Percentiles rank a stretch among this genome's conserved stretches.
Conservation (phyloP, 2,797 vertebrate species). For the Syngnathus acus region DNA sequence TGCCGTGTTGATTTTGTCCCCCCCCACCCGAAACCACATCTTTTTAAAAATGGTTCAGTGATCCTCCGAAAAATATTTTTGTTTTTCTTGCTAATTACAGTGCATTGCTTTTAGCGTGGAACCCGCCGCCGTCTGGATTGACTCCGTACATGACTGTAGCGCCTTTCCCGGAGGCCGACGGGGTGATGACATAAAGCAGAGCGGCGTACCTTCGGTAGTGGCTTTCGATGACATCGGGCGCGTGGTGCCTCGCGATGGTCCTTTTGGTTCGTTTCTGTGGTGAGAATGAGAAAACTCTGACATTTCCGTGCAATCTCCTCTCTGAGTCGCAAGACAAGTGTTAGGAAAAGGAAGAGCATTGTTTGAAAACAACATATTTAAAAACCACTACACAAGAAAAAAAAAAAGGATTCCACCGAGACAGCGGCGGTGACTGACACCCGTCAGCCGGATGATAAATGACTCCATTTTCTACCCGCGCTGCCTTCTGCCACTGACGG, state of each 20-base stretch:
- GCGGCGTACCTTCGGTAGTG: conserved; percentile 78
- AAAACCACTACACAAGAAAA: conserved; percentile 82
- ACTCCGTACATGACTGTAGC: neutral
- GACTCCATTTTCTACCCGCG: conserved; percentile 99
- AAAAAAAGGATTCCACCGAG: conserved; percentile 91
- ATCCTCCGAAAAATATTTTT: neutral
- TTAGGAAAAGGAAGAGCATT: conserved; percentile 76
- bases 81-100: neutral
- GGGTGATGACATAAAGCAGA: conserved; percentile 15
- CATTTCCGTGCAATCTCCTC: conserved; percentile 81
- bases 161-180: neutral
- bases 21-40: too few relatives aligned
- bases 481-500: conserved; percentile 97
- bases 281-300: conserved; percentile 48
- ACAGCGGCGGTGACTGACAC: conserved; percentile 96
- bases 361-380: conserved; percentile 98
- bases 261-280: conserved; percentile 89
- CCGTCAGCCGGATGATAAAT: conserved; percentile 99
- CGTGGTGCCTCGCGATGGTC: conserved; percentile 83
- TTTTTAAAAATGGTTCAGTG: neutral
- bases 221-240: conserved; percentile 77
- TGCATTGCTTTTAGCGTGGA: neutral
- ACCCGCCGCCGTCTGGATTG: neutral
- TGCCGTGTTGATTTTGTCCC: too few relatives aligned
- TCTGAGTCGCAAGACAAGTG: conserved; percentile 43